A percentile compares a stretch with the other conserved stretches of the same genome.
Conservation (phyloP, 2,113 vertebrate species). For the Trichechus manatus region DNA sequence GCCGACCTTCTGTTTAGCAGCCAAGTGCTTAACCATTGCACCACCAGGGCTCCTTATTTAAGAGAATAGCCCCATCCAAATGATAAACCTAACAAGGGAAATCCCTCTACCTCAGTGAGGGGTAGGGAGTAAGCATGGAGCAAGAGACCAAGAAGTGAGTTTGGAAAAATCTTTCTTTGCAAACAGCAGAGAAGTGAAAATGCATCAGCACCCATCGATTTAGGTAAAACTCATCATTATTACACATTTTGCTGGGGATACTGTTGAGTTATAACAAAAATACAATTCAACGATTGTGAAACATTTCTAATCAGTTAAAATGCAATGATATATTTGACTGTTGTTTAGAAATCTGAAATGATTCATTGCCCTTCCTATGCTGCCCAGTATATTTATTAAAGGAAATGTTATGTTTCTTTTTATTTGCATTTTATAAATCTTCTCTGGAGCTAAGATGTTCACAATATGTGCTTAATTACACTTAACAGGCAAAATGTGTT, state of each 20-base stretch:
- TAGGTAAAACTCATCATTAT: background rate
- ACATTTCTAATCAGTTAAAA: background rate
- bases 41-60: background rate
- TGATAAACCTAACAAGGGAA: background rate
- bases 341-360: background rate
- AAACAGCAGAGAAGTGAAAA: background rate
- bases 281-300: background rate
- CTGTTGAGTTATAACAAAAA: background rate
- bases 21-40: background rate
- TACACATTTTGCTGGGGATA: background rate
- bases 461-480: background rate
- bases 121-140: background rate
- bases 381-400: background rate
- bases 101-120: background rate
- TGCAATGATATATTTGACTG: background rate
- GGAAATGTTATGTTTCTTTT: background rate
- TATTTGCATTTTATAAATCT: conserved; percentile 68
- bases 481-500: background rate
- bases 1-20: background rate
- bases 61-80: no score
- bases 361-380: background rate
- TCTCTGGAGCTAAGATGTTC: conserved; percentile 69
- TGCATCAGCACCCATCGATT: background rate
- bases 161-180: background rate
- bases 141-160: background rate